A percentile compares a stretch with the other conserved stretches of the same genome.
phyloP scores from a whole-genome alignment of 2,113 vertebrate species.

The Phaetusa simplex region DNA sequence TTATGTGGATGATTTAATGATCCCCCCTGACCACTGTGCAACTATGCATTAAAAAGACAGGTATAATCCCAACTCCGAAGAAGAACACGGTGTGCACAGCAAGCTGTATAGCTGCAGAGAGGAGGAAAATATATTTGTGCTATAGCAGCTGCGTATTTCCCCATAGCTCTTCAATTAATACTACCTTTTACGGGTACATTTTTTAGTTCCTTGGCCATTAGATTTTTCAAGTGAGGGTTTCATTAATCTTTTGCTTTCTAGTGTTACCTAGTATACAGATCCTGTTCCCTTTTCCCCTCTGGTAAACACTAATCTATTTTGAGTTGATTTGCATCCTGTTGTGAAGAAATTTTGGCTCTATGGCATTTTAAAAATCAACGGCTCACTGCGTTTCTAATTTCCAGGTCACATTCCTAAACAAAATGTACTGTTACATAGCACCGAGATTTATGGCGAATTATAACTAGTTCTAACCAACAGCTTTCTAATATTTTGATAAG shows the following conservation, averaged over 20 bases:
- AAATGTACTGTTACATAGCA: background rate
- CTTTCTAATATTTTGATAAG: background rate
- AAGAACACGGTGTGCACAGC: rapidly evolving
- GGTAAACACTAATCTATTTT: slow-evolving; percentile 32
- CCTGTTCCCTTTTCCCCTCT: slow-evolving; percentile 26
- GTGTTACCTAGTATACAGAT: background rate
- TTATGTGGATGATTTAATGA: background rate
- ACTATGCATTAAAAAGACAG: background rate
- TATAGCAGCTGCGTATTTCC: background rate
- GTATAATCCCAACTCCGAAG: background rate
- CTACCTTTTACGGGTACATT: background rate
- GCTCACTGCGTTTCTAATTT: slow-evolving; percentile 35
- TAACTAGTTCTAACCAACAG: background rate
- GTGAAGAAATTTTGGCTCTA: background rate
- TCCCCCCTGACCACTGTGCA: background rate
- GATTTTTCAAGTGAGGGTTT: background rate
- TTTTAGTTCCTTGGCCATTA: background rate
- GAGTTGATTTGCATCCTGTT: slow-evolving; percentile 31
- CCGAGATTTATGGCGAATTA: background rate
- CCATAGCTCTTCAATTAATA: background rate
- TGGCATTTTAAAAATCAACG: slow-evolving; percentile 22
- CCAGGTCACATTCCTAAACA: slow-evolving; percentile 21
- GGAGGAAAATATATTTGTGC: background rate
- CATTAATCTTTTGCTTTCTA: slow-evolving; percentile 21
- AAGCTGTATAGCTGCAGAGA: background rate